Percentiles rank a stretch among this genome's conserved stretches.
Evolutionary conservation across 1,140 invertebrate species (phyloP).

Genomic region (Catajapyx aquilonaris): DNA sequence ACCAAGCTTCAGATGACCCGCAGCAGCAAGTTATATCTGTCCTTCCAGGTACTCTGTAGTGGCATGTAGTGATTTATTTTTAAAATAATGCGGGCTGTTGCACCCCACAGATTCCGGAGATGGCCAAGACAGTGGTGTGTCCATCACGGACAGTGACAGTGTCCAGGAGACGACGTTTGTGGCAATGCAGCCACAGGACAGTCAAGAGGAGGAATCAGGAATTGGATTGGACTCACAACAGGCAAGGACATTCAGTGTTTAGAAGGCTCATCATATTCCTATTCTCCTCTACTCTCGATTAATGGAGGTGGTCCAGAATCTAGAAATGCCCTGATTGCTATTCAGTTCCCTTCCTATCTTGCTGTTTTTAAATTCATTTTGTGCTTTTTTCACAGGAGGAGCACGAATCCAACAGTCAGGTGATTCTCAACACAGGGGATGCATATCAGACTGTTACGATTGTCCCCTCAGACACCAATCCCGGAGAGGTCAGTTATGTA

Average conservation of each 20-base stretch:
- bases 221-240: constrained; percentile 8
- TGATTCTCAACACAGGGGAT: constrained; percentile 34
- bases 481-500: constrained; percentile 70
- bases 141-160: no score
- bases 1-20: constrained; percentile 37
- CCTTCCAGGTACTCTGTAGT: constrained; percentile 19
- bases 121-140: no score
- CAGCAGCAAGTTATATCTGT: constrained; percentile 33
- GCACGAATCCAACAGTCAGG: constrained; percentile 13
- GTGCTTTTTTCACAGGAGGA: no score
- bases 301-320: constrained; percentile 8
- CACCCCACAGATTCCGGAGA: no score
- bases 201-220: constrained; percentile 5
- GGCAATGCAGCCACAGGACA: constrained; percentile 11
- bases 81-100: no score
- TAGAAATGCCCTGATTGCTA: no score
- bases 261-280: not conserved
- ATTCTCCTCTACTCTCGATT: not conserved
- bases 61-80: not conserved
- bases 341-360: no score
- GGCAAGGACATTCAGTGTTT: constrained; percentile 2
- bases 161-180: no score
- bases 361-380: no score
- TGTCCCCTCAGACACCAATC: constrained; percentile 55
- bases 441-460: constrained; percentile 67